Conservation (phyloP, 2,888 invertebrate species). For the Anorthoa munda region DNA sequence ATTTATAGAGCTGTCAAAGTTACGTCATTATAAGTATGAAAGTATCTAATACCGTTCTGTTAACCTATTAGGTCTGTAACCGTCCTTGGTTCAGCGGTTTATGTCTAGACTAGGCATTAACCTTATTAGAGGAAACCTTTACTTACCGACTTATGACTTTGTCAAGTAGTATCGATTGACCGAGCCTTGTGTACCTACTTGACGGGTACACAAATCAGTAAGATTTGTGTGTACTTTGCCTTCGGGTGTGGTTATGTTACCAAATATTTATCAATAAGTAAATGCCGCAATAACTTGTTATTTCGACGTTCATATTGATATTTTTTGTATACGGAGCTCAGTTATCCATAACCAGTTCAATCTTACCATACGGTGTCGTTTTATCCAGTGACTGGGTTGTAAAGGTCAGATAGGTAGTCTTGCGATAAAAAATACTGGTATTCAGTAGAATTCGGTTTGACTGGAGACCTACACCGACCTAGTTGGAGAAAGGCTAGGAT, state of each 20-base stretch:
- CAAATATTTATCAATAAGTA: conserved; percentile 44
- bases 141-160: conserved; percentile 15
- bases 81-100: conserved; percentile 30
- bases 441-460: too few relatives aligned
- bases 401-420: not conserved
- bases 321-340: not conserved
- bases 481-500: too few relatives aligned
- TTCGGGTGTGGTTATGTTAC: conserved; percentile 29
- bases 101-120: conserved; percentile 54
- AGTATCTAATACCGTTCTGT: not conserved
- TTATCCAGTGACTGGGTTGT: not conserved
- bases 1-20: not conserved
- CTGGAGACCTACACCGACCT: too few relatives aligned
- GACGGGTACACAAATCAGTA: conserved; percentile 21
- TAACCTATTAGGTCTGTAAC: conserved; percentile 20
- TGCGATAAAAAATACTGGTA: too few relatives aligned
- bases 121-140: conserved; percentile 34
- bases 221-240: conserved; percentile 47
- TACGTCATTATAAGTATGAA: not conserved
- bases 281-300: conserved; percentile 30
- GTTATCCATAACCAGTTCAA: not conserved
- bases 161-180: conserved; percentile 42
- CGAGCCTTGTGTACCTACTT: conserved; percentile 9
- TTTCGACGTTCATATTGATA: not conserved
- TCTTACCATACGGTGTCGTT: not conserved